phyloP scores from a whole-genome alignment of 2,113 vertebrate species.

The Brienomyrus longianalis region DNA sequence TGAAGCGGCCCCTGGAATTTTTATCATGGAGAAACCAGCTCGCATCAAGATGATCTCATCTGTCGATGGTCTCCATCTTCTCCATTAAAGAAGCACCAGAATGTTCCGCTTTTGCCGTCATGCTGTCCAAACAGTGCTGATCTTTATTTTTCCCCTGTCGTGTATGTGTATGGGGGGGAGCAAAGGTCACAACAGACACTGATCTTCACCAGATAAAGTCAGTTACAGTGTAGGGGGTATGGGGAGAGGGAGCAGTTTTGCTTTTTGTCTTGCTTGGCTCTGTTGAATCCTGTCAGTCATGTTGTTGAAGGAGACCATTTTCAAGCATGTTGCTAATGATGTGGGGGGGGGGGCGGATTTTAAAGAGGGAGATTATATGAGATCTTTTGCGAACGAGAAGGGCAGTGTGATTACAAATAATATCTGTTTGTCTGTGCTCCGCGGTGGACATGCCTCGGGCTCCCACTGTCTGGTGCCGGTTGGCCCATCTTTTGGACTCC shows the following conservation, averaged over 20 bases:
- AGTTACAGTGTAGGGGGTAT: slow-evolving; percentile 42
- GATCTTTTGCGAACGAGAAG: background rate
- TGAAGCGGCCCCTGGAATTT: slow-evolving; percentile 54
- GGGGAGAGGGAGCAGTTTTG: slow-evolving; percentile 8
- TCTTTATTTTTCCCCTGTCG: slow-evolving; percentile 34
- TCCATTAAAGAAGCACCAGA: slow-evolving; percentile 46
- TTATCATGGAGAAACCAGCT: slow-evolving; percentile 56
- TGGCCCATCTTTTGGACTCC: background rate
- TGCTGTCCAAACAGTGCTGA: slow-evolving; percentile 33
- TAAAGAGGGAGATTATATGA: background rate
- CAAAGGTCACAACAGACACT: slow-evolving; percentile 35
- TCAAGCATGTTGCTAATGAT: background rate
- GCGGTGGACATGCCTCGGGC: background rate
- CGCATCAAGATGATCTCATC: slow-evolving; percentile 43
- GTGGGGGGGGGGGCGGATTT: background rate
- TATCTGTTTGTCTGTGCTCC: background rate
- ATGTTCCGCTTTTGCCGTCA: slow-evolving; percentile 42
- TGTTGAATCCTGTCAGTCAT: slow-evolving; percentile 25
- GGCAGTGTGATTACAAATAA: background rate
- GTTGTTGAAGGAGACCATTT: background rate
- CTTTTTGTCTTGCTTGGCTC: slow-evolving; percentile 20
- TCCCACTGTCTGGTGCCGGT: background rate
- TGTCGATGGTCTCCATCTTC: slow-evolving; percentile 49
- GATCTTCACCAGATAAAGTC: slow-evolving; percentile 52
- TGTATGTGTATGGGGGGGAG: slow-evolving; percentile 22